Conservation (phyloP, 2,888 invertebrate species). For the Sarcophaga carnaria region DNA sequence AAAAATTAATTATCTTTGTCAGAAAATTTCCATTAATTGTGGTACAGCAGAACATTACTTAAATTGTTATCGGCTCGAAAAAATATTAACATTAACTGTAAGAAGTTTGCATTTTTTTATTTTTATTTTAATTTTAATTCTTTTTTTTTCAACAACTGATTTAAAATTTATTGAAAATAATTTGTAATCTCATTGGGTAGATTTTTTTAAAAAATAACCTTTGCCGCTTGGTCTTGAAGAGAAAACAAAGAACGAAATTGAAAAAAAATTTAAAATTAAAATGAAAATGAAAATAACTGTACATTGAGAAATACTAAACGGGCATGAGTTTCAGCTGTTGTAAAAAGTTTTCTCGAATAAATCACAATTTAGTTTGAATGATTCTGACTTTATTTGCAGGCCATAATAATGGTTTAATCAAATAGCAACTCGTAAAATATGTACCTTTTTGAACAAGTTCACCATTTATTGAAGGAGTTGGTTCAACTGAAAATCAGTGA, state of each 20-base stretch:
- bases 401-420: conserved; percentile 56
- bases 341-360: conserved; percentile 32
- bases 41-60: too few species aligned
- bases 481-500: conserved; percentile 52
- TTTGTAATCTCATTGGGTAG: too few species aligned
- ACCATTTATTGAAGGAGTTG: conserved; percentile 59
- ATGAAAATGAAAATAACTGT: background rate
- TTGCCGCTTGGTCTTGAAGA: background rate
- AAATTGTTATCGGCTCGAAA: too few species aligned
- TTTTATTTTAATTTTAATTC: too few species aligned
- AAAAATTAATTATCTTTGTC: too few species aligned
- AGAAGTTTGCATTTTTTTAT: too few species aligned
- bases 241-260: background rate
- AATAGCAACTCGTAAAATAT: conserved; percentile 60
- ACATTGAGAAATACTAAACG: background rate
- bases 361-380: conserved; percentile 46
- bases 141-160: too few species aligned
- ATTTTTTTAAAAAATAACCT: too few species aligned
- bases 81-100: too few species aligned
- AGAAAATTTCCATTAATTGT: too few species aligned
- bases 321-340: background rate
- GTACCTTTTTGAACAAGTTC: conserved; percentile 59
- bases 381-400: conserved; percentile 42
- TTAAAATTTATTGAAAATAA: too few species aligned
- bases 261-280: background rate